These are phyloP conservation scores for Leptopilina drosophilae DNA, from an alignment of 2,888 invertebrate genomes.

Conservation along the genomic window DNA sequence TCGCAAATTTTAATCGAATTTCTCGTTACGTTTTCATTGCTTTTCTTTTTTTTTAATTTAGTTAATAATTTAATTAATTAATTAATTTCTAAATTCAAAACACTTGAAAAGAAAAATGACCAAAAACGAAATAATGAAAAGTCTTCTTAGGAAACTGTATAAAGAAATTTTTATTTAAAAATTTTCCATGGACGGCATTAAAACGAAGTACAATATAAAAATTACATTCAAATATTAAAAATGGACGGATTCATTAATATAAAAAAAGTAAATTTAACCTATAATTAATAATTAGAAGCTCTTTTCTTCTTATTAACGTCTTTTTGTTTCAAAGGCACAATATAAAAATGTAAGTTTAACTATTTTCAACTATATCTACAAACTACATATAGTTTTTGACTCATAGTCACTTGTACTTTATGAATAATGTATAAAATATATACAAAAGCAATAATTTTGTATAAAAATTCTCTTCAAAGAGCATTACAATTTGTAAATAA, in stretches of 20 bases:
- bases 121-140: background rate
- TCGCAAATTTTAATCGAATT: too few relatives aligned
- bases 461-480: conserved; percentile 1
- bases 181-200: conserved; percentile 26
- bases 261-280: conserved; percentile 7
- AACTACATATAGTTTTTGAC: conserved; percentile 13
- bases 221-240: conserved; percentile 5
- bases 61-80: too few relatives aligned
- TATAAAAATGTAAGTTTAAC: background rate
- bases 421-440: conserved; percentile 23
- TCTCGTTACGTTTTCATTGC: too few relatives aligned
- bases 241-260: conserved; percentile 18
- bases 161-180: conserved; percentile 11
- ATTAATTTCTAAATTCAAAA: too few relatives aligned
- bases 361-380: background rate
- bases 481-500: background rate
- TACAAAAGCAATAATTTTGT: conserved; percentile 13
- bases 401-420: conserved; percentile 28
- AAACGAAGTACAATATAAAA: conserved; percentile 14
- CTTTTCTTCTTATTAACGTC: background rate
- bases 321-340: conserved; percentile 6
- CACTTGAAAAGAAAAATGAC: too few relatives aligned
- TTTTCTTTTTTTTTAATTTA: too few relatives aligned
- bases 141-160: conserved; percentile 10
- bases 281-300: background rate